Percentiles rank a stretch among this genome's conserved stretches.
These are phyloP conservation scores for Anguilla obscura DNA, from an alignment of 2,797 vertebrate genomes.

Conservation along the genomic window DNA sequence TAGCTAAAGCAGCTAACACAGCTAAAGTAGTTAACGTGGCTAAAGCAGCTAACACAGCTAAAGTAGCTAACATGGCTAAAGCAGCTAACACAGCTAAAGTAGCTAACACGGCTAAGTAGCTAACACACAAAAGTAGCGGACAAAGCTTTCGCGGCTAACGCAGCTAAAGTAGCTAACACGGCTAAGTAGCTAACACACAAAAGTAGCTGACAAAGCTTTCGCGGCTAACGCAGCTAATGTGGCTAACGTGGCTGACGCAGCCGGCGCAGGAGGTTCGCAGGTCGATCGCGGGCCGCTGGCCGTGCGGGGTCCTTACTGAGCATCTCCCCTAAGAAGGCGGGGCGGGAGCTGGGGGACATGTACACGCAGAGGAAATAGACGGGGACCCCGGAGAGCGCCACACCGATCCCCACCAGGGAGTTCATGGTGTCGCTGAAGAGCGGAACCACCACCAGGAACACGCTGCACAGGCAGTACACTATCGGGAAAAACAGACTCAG, in stretches of 20 bases:
- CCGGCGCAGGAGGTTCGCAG: too few species aligned
- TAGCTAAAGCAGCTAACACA: too few species aligned
- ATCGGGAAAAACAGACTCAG: slow-evolving; percentile 80
- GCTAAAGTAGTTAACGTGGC: too few species aligned
- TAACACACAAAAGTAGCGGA: too few species aligned
- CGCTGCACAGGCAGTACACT: slow-evolving; percentile 74
- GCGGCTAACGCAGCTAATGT: not conserved
- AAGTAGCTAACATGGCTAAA: not conserved
- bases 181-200: too few species aligned
- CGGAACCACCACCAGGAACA: slow-evolving; percentile 80
- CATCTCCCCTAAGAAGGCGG: slow-evolving; percentile 61
- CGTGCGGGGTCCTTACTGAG: slow-evolving; percentile 63
- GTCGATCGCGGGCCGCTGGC: too few species aligned
- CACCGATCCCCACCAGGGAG: slow-evolving; percentile 77
- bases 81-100: too few species aligned
- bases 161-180: not conserved
- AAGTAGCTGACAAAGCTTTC: too few species aligned
- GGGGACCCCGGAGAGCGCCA: slow-evolving; percentile 76
- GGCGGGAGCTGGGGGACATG: slow-evolving; percentile 71
- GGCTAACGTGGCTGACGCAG: not conserved
- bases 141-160: not conserved
- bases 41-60: too few species aligned
- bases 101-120: too few species aligned
- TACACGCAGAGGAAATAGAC: slow-evolving; percentile 75
- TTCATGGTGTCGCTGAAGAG: slow-evolving; percentile 81